Conservation (phyloP, 2,113 vertebrate genomes). For the Hydrolagus affinis region DNA sequence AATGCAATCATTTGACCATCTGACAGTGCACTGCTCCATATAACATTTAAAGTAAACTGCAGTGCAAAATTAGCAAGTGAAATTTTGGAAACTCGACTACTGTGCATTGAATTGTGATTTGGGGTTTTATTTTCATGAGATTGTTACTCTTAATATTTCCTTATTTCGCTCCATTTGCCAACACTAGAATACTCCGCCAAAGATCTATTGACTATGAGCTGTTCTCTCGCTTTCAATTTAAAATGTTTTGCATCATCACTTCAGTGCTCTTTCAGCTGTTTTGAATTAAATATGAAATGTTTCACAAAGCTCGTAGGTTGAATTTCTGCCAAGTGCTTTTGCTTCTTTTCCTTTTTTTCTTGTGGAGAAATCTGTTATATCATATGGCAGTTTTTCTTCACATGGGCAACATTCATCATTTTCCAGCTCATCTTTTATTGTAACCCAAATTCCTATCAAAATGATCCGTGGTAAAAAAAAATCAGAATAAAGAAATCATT, state of each 20-base stretch:
- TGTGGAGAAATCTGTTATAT: background rate
- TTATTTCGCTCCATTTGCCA: too few relatives aligned
- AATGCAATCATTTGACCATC: too few relatives aligned
- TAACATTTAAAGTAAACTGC: too few relatives aligned
- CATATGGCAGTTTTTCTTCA: background rate
- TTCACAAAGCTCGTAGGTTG: background rate
- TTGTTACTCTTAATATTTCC: too few relatives aligned
- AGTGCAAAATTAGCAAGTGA: background rate
- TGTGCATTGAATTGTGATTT: background rate
- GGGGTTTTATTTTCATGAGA: background rate
- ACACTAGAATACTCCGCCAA: too few relatives aligned
- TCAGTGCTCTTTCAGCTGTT: background rate
- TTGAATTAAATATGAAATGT: background rate
- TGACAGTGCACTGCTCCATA: background rate
- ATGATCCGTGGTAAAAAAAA: background rate
- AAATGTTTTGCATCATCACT: background rate
- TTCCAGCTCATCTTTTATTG: background rate
- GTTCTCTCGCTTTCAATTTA: too few relatives aligned
- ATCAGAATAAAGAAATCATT: background rate
- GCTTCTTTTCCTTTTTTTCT: background rate
- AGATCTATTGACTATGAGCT: too few relatives aligned
- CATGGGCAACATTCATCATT: background rate
- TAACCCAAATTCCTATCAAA: background rate
- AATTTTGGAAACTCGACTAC: background rate
- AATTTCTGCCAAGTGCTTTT: background rate